Evolutionary conservation across 2,888 invertebrate species (phyloP).

Genomic region (Drosophila flavopinicola): DNA sequence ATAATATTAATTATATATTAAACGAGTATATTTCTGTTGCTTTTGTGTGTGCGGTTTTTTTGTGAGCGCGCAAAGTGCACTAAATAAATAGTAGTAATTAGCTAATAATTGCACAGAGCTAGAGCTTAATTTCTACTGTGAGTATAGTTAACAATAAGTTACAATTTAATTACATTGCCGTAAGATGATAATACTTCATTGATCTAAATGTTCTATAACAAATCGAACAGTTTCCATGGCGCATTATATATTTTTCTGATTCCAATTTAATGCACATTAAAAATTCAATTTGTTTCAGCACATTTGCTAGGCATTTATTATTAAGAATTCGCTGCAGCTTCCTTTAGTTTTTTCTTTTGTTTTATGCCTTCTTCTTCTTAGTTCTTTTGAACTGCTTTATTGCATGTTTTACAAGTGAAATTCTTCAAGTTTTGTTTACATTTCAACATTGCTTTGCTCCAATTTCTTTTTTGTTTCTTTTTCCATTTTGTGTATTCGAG

Average conservation of each 20-base stretch:
- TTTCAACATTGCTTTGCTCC: slow-evolving; percentile 43
- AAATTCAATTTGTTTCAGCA: background rate
- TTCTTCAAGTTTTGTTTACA: slow-evolving; percentile 27
- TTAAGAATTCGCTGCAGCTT: no score
- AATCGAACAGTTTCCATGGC: no score
- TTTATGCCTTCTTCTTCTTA: background rate
- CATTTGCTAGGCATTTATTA: no score
- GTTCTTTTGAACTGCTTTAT: background rate
- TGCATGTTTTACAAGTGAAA: slow-evolving; percentile 23
- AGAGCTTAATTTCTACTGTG: slow-evolving; percentile 8
- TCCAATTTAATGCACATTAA: no score
- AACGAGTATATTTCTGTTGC: slow-evolving; percentile 1
- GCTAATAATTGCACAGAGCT: background rate
- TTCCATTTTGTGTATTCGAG: slow-evolving; percentile 36
- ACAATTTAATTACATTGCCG: background rate
- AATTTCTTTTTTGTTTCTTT: slow-evolving; percentile 33
- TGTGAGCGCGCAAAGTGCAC: slow-evolving; percentile 8
- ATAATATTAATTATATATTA: slow-evolving; percentile 15
- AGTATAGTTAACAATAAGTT: no score
- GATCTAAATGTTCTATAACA: no score
- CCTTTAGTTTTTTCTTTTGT: background rate
- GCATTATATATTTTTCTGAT: no score
- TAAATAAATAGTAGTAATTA: slow-evolving; percentile 3
- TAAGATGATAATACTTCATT: background rate
- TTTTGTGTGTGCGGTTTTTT: slow-evolving; percentile 4